These are phyloP conservation scores for Magallana nippona DNA, from an alignment of 2,888 invertebrate genomes.

Conservation along the genomic window DNA sequence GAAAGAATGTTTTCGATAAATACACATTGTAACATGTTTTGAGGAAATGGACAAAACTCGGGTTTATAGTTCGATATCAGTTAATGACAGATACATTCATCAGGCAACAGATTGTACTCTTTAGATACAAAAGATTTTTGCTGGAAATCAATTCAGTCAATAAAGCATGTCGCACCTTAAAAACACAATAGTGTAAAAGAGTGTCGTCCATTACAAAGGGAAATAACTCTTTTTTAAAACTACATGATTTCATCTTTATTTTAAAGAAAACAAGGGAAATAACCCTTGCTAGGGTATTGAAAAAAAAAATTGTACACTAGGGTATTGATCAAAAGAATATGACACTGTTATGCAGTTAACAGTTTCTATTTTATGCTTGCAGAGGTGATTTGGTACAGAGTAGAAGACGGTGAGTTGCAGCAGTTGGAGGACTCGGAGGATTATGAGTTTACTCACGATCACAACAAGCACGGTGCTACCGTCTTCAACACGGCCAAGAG, in stretches of 20 bases:
- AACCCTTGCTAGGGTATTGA: no score
- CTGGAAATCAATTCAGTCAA: background rate
- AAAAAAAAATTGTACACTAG: no score
- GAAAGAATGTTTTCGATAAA: no score
- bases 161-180: background rate
- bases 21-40: no score
- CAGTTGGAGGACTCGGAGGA: conserved; percentile 75
- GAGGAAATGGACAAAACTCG: no score
- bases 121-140: background rate
- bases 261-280: no score
- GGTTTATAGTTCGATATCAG: background rate
- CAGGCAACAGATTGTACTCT: background rate
- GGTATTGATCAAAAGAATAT: no score
- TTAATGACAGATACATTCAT: background rate
- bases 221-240: no score
- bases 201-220: background rate
- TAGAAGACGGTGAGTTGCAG: conserved; percentile 66
- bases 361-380: conserved; percentile 38
- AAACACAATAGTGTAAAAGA: background rate
- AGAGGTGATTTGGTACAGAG: conserved; percentile 79
- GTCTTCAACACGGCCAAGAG: conserved; percentile 68
- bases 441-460: conserved; percentile 68
- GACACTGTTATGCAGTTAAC: no score
- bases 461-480: conserved; percentile 65
- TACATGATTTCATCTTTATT: no score